Base-by-base conservation (phyloP, 2,888 invertebrate species). In the Lasioglossum marginatum region DNA sequence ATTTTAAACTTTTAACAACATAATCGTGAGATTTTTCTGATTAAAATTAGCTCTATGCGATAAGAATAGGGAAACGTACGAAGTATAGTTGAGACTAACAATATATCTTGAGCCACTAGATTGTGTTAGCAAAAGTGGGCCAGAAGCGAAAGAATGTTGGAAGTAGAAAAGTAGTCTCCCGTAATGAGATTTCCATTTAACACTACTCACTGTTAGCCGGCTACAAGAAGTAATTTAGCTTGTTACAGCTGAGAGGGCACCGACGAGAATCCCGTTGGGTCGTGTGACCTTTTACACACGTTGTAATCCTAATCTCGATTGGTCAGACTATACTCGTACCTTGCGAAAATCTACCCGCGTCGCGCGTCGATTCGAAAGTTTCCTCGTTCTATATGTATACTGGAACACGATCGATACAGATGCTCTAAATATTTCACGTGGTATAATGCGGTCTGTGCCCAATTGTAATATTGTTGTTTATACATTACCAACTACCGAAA, bases 141-240 rank as follows among this genome's bases (percentile, higher is more conserved):
- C 68, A 23, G 23, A 19, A 37, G 37, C 34, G 37, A 68, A 68
- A 37, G 37, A 37, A 37, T 37, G 68, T 37, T 37, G 63, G 63
- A 63, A 63, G 63, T 31, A 6, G 63, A 16, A 31, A 63, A 63
- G 63, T 63, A 63, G 63, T 63, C 63, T 31, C 8, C 0, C 31
- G 63, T 63, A 63, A 63, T 31, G 63, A 63, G 63, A 63, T 63
- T 63, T 63, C 31, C 63, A 63, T 63, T 63, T 63, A 63, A 63
- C 63, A 31, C 63, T 63, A 63, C 63, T 63, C 63, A 63, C 63
- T 63, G 63, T 63, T 63, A 63, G 63, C 63, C 19, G 63, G 63
- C 63, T 63, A 31, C 63, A 63, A 63, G 63, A 63, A 63, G 63
- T 63, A 63, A 63, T 63, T 63, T 63, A 63, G 63, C 63, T 63